Evolutionary conservation across 2,797 vertebrate species (phyloP), one percentile per base, ranked within the genome.

Genomic region (Sebastes matsubarae): DNA sequence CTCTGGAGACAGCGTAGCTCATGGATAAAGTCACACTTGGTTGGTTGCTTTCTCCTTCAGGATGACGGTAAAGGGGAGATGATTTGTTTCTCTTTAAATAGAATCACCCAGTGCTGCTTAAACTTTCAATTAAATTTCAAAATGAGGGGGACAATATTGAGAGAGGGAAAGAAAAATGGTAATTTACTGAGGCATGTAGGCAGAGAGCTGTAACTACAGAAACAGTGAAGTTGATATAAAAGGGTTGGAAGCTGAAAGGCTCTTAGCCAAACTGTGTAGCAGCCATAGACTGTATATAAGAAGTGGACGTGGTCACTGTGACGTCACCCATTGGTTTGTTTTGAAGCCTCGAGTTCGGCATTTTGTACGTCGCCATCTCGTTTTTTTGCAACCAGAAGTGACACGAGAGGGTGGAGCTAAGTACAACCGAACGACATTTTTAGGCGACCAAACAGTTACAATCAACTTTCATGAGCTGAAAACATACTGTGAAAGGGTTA

Each of bases 11-110:
- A 22, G 81, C 67, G 52, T 54, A 69, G 87, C 91, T 90, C 88
- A 78, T 79, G 90, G 90, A 93, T 86, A 85, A 85, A 79, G 77
- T 60, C 79, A 84, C 88, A 88, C 82, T 88, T 75, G 72, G 81
- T 83, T 80, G 86, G 73, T 60, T 75, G 55, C 72, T 34, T 84
- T 83, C 69, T 81, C 79, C 79, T 88, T 66, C 38, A 71, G 84
- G 81, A 88, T 61, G 75, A 89, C 74, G 54, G 75, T 72, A 78
- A 73, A 67, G 42, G 22, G 66, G 72, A 25, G 64, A 20, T 6
- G 22, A 65, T 73, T 80, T 74, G 80, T 82, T 90, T 82, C 69
- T 71, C 29, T 87, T 88, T 78, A 67, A 80, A 88, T 64, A 85
- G 34, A 84, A 60, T 61, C 6, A 3, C 4, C 38, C 27, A 58